A percentile compares a stretch with the other conserved stretches of the same genome.
phyloP scores from a whole-genome alignment of 1,140 invertebrate genomes.

The Lutraria rhynchaena region DNA sequence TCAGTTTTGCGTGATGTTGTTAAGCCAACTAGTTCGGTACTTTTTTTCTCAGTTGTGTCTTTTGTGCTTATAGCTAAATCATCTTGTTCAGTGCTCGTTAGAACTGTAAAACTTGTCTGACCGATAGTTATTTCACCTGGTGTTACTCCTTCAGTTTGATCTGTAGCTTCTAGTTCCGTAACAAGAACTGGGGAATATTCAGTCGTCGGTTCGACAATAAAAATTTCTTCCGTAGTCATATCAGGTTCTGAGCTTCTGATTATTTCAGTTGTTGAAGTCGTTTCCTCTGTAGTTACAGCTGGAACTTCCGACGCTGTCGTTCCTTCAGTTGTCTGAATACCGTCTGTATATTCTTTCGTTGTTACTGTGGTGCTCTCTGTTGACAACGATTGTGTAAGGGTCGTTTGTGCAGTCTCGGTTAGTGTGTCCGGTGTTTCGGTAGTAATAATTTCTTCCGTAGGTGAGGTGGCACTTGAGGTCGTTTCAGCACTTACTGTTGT shows the following conservation, averaged over 20 bases:
- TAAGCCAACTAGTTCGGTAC: neutral
- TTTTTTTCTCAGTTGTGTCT: no score
- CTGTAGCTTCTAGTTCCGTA: neutral
- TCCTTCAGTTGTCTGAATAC: neutral
- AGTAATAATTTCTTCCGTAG: no score
- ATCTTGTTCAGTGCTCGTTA: no score
- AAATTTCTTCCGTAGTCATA: no score
- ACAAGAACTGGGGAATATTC: no score
- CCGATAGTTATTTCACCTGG: no score
- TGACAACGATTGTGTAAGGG: neutral
- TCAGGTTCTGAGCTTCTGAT: no score
- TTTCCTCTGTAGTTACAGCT: neutral
- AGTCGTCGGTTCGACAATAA: no score
- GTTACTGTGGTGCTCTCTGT: neutral
- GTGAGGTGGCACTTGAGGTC: no score
- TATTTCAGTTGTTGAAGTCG: neutral
- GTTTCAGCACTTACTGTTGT: neutral
- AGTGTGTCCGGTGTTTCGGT: slow-evolving; percentile 2
- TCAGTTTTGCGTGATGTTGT: no score
- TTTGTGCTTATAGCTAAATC: no score
- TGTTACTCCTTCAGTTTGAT: neutral
- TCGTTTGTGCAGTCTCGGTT: neutral
- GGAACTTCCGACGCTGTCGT: neutral
- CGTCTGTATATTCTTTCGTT: neutral
- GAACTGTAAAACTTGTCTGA: no score